Evolutionary conservation across 2,797 vertebrate genomes (phyloP).

Genomic region (Anguilla anguilla): DNA sequence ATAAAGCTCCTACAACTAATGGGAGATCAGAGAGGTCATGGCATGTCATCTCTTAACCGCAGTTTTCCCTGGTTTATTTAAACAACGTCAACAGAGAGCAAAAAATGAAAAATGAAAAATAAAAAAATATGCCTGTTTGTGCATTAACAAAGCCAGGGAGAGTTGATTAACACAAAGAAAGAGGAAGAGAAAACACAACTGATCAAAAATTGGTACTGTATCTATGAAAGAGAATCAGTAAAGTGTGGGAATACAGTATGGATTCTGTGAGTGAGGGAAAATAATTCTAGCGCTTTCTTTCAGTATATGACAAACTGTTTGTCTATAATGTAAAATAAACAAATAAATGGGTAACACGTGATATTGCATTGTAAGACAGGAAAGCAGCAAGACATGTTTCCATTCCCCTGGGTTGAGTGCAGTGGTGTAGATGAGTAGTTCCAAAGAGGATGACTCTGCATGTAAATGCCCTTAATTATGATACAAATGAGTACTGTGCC

Average conservation of each 20-base stretch:
- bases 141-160: background rate
- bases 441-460: background rate
- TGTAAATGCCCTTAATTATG: background rate
- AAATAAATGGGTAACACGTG: background rate
- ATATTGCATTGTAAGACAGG: background rate
- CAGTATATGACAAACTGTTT: background rate
- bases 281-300: background rate
- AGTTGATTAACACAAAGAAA: background rate
- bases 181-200: background rate
- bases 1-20: background rate
- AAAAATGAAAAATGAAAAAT: background rate
- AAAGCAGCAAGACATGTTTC: background rate
- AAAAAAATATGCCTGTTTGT: background rate
- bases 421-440: background rate
- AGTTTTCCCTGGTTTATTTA: background rate
- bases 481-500: background rate
- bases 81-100: background rate
- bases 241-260: background rate
- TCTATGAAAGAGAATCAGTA: background rate
- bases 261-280: background rate
- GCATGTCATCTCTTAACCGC: constrained; percentile 8
- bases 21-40: constrained; percentile 4
- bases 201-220: background rate
- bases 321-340: background rate
- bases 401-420: background rate